A percentile compares a stretch with the other conserved stretches of the same genome.
phyloP scores from a whole-genome alignment of 2,888 invertebrate genomes.

The Hypena proboscidalis region DNA sequence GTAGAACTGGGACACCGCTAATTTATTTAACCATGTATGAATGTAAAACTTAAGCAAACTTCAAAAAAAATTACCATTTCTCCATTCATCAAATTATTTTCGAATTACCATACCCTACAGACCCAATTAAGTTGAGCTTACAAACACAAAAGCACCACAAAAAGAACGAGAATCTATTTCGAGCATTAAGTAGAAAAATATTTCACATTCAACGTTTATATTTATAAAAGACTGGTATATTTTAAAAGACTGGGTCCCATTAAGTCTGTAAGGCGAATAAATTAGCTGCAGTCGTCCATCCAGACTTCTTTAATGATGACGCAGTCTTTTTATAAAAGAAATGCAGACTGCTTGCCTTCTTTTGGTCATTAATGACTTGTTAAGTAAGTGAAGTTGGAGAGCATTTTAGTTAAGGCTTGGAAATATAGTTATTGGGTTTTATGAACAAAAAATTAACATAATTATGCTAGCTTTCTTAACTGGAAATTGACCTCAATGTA shows the following conservation, averaged over 20 bases:
- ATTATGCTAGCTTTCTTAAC: no score
- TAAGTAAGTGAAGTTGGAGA: background rate
- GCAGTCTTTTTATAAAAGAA: slow-evolving; percentile 17
- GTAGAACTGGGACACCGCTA: no score
- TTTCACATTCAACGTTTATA: slow-evolving; percentile 15
- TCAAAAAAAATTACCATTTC: no score
- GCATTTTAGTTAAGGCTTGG: no score
- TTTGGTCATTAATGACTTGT: slow-evolving; percentile 1
- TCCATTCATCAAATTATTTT: no score
- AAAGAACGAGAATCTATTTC: slow-evolving; percentile 2
- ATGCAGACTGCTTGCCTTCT: slow-evolving; percentile 7
- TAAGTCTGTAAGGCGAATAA: slow-evolving; percentile 36
- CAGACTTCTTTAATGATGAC: slow-evolving; percentile 15
- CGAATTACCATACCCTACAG: no score
- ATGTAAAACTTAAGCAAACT: no score
- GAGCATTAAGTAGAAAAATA: slow-evolving; percentile 6
- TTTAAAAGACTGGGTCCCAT: slow-evolving; percentile 11
- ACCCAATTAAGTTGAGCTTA: slow-evolving; percentile 4
- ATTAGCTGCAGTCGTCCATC: slow-evolving; percentile 30
- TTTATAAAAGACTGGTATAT: slow-evolving; percentile 9
- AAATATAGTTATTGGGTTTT: no score
- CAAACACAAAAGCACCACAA: background rate
- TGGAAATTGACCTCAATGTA: no score
- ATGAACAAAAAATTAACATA: no score
- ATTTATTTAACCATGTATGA: no score